Conservation (phyloP, 1,140 invertebrate species). For the Pissodes strobi region DNA sequence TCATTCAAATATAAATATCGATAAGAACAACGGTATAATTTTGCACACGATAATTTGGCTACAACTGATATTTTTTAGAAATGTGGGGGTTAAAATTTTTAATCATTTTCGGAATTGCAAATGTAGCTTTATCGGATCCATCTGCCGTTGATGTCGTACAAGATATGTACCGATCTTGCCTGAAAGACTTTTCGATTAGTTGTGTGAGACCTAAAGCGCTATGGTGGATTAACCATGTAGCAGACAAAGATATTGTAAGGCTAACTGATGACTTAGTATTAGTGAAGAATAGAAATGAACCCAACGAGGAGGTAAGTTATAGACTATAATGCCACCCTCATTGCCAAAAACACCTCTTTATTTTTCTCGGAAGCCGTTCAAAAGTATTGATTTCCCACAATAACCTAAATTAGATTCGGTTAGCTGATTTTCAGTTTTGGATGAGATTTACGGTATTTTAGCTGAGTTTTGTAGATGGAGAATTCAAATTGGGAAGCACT, state of each 20-base stretch:
- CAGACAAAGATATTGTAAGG: conserved; percentile 68
- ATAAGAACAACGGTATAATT: conserved; percentile 1
- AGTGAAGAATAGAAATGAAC: conserved; percentile 64
- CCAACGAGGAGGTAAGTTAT: too few species aligned
- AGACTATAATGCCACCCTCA: too few species aligned
- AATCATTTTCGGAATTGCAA: conserved; percentile 33
- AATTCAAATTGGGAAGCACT: too few species aligned
- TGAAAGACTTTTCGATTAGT: conserved; percentile 65
- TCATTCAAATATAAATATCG: conserved; percentile 7
- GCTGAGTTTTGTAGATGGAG: too few species aligned
- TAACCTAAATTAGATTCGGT: too few species aligned
- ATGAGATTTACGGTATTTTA: too few species aligned
- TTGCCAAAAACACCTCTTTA: too few species aligned
- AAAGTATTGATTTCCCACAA: too few species aligned
- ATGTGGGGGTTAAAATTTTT: conserved; percentile 40
- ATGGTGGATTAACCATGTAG: conserved; percentile 69
- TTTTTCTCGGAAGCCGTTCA: too few species aligned
- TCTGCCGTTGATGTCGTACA: conserved; percentile 63
- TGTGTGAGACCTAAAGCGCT: conserved; percentile 78
- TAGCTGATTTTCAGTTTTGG: too few species aligned
- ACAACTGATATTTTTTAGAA: background rate
- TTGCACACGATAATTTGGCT: too few species aligned
- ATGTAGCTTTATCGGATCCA: conserved; percentile 30
- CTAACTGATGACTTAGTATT: conserved; percentile 75
- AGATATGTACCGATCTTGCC: conserved; percentile 67